Evolutionary conservation across 2,888 invertebrate genomes (phyloP).

Genomic region (Agapostemon virescens): DNA sequence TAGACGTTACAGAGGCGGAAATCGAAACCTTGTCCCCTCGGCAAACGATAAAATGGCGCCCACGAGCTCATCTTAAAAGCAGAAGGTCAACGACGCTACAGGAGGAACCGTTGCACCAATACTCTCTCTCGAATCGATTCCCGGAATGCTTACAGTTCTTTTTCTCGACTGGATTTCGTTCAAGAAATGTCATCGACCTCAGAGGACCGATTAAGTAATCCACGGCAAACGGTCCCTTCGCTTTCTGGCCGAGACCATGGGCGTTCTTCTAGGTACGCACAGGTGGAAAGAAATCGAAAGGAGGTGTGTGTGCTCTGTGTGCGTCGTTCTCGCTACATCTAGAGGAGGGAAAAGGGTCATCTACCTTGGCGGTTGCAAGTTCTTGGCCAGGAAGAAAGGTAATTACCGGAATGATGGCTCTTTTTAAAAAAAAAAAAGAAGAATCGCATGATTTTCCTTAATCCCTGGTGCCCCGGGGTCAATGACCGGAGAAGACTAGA

Average conservation of each 20-base stretch:
- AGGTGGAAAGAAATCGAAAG: slow-evolving; percentile 61
- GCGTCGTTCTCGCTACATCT: slow-evolving; percentile 31
- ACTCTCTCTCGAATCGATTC: slow-evolving; percentile 48
- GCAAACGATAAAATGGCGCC: not conserved
- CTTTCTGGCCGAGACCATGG: slow-evolving; percentile 11
- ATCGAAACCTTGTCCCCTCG: too few relatives aligned
- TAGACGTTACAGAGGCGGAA: too few relatives aligned
- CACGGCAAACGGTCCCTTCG: slow-evolving; percentile 11
- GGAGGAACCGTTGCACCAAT: slow-evolving; percentile 57
- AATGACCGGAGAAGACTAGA: slow-evolving; percentile 44
- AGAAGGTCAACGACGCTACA: slow-evolving; percentile 41
- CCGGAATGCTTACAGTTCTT: slow-evolving; percentile 35
- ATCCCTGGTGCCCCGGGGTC: slow-evolving; percentile 38
- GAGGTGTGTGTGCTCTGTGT: slow-evolving; percentile 39
- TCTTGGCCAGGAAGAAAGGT: slow-evolving; percentile 61
- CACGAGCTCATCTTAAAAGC: slow-evolving; percentile 12
- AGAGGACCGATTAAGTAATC: slow-evolving; percentile 42
- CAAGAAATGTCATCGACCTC: slow-evolving; percentile 44
- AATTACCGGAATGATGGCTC: slow-evolving; percentile 65
- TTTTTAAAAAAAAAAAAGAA: too few relatives aligned
- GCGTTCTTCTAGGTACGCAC: slow-evolving; percentile 29
- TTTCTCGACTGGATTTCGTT: slow-evolving; percentile 17
- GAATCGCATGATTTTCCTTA: slow-evolving; percentile 53
- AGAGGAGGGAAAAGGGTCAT: slow-evolving; percentile 56
- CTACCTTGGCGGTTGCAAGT: slow-evolving; percentile 58